Evolutionary conservation across 1,140 invertebrate genomes (phyloP).

Genomic region (Eufriesea mexicana): DNA sequence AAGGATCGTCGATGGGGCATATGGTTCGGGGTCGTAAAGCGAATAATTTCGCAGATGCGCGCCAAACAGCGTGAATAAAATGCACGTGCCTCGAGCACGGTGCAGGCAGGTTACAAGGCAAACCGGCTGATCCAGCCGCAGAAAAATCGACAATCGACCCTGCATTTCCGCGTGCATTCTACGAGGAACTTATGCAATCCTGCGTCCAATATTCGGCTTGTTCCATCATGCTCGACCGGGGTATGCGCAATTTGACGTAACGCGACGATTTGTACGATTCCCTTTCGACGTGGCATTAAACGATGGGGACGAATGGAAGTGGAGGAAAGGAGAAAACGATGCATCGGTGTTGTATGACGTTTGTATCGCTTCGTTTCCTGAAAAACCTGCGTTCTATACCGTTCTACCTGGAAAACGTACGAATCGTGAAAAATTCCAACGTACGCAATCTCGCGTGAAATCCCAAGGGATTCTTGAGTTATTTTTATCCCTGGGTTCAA

Average conservation of each 20-base stretch:
- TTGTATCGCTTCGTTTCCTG: conserved; percentile 1
- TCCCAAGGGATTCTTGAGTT: too few species aligned
- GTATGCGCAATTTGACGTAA: neutral
- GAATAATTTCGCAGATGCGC: neutral
- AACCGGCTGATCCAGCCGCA: conserved; percentile 39
- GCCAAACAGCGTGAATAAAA: neutral
- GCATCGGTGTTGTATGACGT: neutral
- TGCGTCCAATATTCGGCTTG: conserved; percentile 7
- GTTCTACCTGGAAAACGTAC: too few species aligned
- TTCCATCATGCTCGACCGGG: neutral
- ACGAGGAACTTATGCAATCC: neutral
- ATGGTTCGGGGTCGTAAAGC: neutral
- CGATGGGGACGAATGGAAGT: neutral
- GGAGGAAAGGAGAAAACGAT: neutral
- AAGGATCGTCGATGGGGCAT: neutral
- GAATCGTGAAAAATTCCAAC: too few species aligned
- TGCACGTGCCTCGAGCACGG: neutral
- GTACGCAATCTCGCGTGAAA: too few species aligned
- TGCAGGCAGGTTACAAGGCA: conserved; percentile 23
- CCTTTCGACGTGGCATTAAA: neutral
- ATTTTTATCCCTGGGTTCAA: too few species aligned
- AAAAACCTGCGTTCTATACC: neutral
- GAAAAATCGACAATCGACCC: conserved; percentile 39
- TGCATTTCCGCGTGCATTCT: conserved; percentile 27
- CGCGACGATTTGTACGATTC: neutral